Conservation (phyloP, 1,140 invertebrate species). For the Papilio polyxenes region DNA sequence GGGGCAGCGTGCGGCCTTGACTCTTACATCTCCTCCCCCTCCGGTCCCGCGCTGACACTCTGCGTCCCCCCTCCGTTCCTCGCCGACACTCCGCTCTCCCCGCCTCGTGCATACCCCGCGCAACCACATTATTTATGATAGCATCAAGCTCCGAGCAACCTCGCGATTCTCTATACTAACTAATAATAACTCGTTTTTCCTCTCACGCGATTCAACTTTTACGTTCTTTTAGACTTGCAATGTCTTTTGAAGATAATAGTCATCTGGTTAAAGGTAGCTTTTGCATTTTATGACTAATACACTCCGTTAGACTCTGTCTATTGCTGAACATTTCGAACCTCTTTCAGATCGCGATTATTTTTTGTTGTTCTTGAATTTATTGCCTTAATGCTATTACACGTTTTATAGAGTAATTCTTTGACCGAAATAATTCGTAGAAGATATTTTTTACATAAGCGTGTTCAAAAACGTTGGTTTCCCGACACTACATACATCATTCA, state of each 20-base stretch:
- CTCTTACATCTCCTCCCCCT: slow-evolving; percentile 78
- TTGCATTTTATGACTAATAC: background rate
- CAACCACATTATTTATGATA: slow-evolving; percentile 79
- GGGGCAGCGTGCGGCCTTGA: slow-evolving; percentile 86
- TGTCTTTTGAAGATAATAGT: slow-evolving; percentile 41
- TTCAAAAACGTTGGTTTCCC: background rate
- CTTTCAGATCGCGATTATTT: background rate
- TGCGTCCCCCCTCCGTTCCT: slow-evolving; percentile 16
- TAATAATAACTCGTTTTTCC: slow-evolving; percentile 80
- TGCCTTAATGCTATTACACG: background rate
- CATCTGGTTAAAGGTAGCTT: background rate
- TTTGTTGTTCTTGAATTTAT: background rate
- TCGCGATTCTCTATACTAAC: slow-evolving; percentile 72
- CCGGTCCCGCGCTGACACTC: slow-evolving; percentile 47
- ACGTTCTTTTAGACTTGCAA: slow-evolving; percentile 52
- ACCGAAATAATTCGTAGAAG: background rate
- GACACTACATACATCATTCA: background rate
- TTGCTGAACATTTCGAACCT: background rate
- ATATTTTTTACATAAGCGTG: background rate
- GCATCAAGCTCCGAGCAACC: slow-evolving; percentile 75
- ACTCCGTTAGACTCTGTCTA: background rate
- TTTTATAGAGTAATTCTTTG: background rate
- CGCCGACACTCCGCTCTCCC: slow-evolving; percentile 39
- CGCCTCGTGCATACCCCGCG: slow-evolving; percentile 59
- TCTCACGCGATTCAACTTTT: slow-evolving; percentile 77